phyloP scores from a whole-genome alignment of 2,797 vertebrate genomes.

The Trematomus bernacchii region DNA sequence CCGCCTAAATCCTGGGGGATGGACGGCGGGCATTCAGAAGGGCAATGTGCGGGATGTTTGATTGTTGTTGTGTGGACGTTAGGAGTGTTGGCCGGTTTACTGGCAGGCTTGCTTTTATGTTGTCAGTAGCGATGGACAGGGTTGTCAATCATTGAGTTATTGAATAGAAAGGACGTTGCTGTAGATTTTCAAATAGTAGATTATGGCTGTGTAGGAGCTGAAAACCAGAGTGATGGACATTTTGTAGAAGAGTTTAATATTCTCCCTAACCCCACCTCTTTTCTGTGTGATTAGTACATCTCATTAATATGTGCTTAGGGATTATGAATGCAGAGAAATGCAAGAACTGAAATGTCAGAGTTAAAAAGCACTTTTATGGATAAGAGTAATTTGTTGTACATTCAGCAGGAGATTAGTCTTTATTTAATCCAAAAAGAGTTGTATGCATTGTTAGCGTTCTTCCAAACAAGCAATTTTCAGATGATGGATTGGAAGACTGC shows the following conservation, averaged over 20 bases:
- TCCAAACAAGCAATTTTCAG: slow-evolving; percentile 32
- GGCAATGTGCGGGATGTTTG: slow-evolving; percentile 75
- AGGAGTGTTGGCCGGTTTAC: slow-evolving; percentile 75
- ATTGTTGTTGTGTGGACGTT: slow-evolving; percentile 71
- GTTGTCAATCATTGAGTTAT: slow-evolving; percentile 76
- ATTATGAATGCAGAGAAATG: slow-evolving; percentile 40
- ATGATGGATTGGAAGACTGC: slow-evolving; percentile 35
- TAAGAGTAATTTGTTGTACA: slow-evolving; percentile 40
- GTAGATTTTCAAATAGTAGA: slow-evolving; percentile 71
- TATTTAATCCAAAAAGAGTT: slow-evolving; percentile 28
- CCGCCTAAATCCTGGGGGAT: slow-evolving; percentile 81
- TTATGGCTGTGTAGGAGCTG: slow-evolving; percentile 49
- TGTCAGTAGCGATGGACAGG: slow-evolving; percentile 71
- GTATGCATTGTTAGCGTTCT: slow-evolving; percentile 7
- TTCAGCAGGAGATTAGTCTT: slow-evolving; percentile 35
- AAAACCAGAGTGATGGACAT: slow-evolving; percentile 41
- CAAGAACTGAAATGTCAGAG: slow-evolving; percentile 24
- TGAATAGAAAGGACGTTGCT: slow-evolving; percentile 72
- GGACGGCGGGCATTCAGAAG: slow-evolving; percentile 79
- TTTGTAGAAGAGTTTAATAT: slow-evolving; percentile 18
- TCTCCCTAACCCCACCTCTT: slow-evolving; percentile 31
- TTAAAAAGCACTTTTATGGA: slow-evolving; percentile 25
- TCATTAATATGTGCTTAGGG: slow-evolving; percentile 40
- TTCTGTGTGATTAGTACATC: slow-evolving; percentile 38
- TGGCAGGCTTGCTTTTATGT: slow-evolving; percentile 80